phyloP scores from a whole-genome alignment of 2,797 vertebrate genomes.

The Cyclura pinguis region DNA sequence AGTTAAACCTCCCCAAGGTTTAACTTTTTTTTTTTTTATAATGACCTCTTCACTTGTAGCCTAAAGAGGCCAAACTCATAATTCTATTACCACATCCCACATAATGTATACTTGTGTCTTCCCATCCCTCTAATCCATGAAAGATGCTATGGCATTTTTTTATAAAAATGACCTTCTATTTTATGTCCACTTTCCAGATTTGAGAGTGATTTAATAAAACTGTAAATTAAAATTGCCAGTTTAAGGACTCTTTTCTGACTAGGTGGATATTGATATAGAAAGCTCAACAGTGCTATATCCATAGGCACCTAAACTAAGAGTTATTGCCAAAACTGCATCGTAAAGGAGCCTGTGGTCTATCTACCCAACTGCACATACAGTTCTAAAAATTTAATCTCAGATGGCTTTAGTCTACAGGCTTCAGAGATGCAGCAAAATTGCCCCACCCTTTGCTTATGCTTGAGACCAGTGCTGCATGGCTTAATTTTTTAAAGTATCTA shows the following conservation, averaged over 20 bases:
- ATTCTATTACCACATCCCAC: neutral
- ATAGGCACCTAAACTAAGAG: neutral
- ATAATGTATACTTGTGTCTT: neutral
- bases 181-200: neutral
- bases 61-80: neutral
- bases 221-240: neutral
- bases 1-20: too few relatives aligned
- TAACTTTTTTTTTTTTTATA: neutral
- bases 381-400: neutral
- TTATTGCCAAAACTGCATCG: neutral
- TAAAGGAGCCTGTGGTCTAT: neutral
- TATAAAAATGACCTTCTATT: neutral
- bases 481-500: constrained; percentile 28
- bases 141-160: neutral
- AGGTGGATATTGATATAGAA: neutral
- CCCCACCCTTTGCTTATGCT: neutral
- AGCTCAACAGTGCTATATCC: neutral
- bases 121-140: neutral
- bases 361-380: neutral
- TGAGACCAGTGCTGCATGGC: neutral
- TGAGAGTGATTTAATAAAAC: neutral
- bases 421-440: constrained; percentile 3
- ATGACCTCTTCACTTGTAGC: neutral
- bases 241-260: neutral
- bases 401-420: neutral